These are phyloP conservation scores for Erythrocercus mccallii DNA, from an alignment of 2,113 vertebrate genomes.

Conservation along the genomic window DNA sequence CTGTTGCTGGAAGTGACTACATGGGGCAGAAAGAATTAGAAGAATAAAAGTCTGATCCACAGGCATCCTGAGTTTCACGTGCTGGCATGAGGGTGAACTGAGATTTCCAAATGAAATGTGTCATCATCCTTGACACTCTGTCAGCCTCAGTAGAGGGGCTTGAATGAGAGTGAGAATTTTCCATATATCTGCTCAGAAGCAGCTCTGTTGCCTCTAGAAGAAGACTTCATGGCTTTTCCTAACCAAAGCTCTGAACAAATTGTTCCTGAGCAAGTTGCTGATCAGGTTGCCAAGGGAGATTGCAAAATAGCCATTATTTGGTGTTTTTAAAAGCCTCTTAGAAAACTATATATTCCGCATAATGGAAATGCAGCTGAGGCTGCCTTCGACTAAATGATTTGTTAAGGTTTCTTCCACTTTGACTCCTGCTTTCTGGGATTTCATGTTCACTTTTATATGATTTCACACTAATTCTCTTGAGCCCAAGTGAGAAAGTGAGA, in stretches of 20 bases:
- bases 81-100: not conserved
- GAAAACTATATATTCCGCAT: not conserved
- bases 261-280: not conserved
- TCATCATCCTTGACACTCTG: not conserved
- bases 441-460: not conserved
- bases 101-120: not conserved
- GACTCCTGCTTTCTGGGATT: not conserved
- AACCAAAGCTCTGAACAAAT: not conserved
- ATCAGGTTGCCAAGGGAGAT: not conserved
- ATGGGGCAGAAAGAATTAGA: not conserved
- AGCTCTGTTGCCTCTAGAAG: not conserved
- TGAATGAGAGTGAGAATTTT: not conserved
- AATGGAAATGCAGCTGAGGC: not conserved
- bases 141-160: not conserved
- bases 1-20: not conserved
- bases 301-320: not conserved
- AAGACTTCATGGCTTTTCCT: not conserved
- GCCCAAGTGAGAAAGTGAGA: not conserved
- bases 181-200: not conserved
- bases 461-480: not conserved
- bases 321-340: not conserved
- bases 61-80: not conserved
- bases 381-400: not conserved
- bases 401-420: not conserved
- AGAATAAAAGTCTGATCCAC: not conserved